phyloP scores from a whole-genome alignment of 2,797 vertebrate species.

The Lutjanus argentimaculatus region DNA sequence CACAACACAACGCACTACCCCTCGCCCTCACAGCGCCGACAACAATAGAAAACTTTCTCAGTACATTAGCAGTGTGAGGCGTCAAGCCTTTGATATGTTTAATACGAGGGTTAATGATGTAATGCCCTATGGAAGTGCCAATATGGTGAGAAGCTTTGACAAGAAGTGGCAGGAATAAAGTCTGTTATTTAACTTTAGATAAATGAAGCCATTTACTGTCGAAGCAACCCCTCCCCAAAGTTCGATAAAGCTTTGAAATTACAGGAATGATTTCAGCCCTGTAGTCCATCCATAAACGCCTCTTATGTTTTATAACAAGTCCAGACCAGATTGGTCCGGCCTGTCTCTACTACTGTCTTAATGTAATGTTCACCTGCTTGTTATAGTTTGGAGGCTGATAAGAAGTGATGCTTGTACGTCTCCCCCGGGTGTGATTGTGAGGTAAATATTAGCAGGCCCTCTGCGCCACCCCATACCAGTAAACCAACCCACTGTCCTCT shows the following conservation, averaged over 20 bases:
- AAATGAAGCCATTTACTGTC: constrained; percentile 50
- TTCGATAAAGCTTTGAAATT: constrained; percentile 66
- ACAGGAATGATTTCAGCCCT: constrained; percentile 58
- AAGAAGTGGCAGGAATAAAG: constrained; percentile 58
- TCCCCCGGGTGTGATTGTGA: constrained; percentile 78
- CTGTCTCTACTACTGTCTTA: constrained; percentile 69
- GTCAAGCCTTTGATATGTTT: constrained; percentile 59
- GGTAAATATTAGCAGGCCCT: constrained; percentile 84
- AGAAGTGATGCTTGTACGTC: constrained; percentile 82
- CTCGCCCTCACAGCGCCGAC: constrained; percentile 52
- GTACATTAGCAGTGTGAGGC: constrained; percentile 27
- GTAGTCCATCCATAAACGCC: constrained; percentile 64
- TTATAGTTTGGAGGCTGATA: constrained; percentile 83
- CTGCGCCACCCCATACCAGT: constrained; percentile 86
- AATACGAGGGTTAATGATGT: constrained; percentile 53
- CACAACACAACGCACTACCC: constrained; percentile 61
- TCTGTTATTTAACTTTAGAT: constrained; percentile 56
- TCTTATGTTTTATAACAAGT: constrained; percentile 73
- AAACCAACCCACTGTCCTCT: constrained; percentile 90
- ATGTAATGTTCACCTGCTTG: constrained; percentile 81
- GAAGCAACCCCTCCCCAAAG: constrained; percentile 42
- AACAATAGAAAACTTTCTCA: constrained; percentile 73
- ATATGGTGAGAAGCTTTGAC: constrained; percentile 32
- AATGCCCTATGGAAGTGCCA: constrained; percentile 37
- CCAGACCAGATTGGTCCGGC: constrained; percentile 66